Conservation (phyloP, 1,140 invertebrate genomes). For the Drosophila lowei region DNA sequence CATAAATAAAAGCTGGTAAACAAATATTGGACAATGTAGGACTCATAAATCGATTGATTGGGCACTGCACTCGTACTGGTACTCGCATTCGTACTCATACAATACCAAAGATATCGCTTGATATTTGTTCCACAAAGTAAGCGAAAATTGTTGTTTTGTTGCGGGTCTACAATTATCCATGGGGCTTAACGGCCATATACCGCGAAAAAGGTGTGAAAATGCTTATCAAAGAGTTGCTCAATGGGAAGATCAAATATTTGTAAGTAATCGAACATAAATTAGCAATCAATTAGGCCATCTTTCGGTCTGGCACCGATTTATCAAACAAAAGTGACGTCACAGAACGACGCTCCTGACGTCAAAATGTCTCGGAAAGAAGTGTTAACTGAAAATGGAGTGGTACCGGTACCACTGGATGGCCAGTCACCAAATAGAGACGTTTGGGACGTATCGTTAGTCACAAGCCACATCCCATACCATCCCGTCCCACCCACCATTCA, state of each 20-base stretch:
- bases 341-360: slow-evolving; percentile 36
- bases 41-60: slow-evolving; percentile 34
- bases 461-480: neutral
- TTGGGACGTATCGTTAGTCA: neutral
- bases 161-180: slow-evolving; percentile 7
- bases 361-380: slow-evolving; percentile 15
- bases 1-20: slow-evolving; percentile 27
- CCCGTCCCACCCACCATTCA: slow-evolving; percentile 4
- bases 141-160: neutral
- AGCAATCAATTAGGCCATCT: slow-evolving; percentile 40
- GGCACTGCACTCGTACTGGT: slow-evolving; percentile 5
- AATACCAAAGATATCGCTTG: slow-evolving; percentile 20
- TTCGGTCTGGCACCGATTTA: slow-evolving; percentile 7
- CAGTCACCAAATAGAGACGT: slow-evolving; percentile 17
- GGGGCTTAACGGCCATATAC: slow-evolving; percentile 5
- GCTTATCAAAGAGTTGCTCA: slow-evolving; percentile 35
- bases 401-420: slow-evolving; percentile 8
- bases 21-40: slow-evolving; percentile 20
- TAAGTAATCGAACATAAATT: slow-evolving; percentile 58
- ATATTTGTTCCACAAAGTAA: neutral
- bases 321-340: slow-evolving; percentile 48
- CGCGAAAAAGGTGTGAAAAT: slow-evolving; percentile 56
- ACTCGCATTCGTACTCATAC: too few relatives aligned
- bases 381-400: slow-evolving; percentile 6
- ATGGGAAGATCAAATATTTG: slow-evolving; percentile 58